phyloP scores from a whole-genome alignment of 2,888 invertebrate genomes.

The Cetonia aurata region DNA sequence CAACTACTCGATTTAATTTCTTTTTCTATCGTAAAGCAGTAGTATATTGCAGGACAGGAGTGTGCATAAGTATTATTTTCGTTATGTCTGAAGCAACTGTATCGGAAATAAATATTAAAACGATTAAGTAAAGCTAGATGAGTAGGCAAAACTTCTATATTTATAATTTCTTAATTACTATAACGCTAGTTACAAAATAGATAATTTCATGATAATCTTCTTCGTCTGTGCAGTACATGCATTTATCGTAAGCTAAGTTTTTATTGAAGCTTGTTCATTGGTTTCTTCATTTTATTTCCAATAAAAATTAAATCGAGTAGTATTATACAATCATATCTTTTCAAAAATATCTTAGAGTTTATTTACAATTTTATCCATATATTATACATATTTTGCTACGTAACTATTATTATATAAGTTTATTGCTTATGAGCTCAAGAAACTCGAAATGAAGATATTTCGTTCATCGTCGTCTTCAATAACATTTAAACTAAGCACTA shows the following conservation, averaged over 20 bases:
- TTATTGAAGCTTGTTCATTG: not conserved
- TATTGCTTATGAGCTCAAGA: constrained; percentile 50
- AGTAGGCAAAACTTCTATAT: too few species aligned
- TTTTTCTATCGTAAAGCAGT: not conserved
- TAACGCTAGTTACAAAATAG: too few species aligned
- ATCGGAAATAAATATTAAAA: not conserved
- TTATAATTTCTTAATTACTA: too few species aligned
- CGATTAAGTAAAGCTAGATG: too few species aligned
- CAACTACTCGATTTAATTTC: constrained; percentile 25
- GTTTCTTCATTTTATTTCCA: not conserved
- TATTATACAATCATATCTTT: constrained; percentile 25
- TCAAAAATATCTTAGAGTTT: constrained; percentile 46
- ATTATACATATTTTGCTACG: constrained; percentile 48
- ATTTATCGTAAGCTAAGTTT: too few species aligned
- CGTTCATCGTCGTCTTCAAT: constrained; percentile 30
- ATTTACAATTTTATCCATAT: constrained; percentile 48
- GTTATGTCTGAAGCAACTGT: not conserved
- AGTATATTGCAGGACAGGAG: not conserved
- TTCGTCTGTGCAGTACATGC: too few species aligned
- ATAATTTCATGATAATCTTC: too few species aligned
- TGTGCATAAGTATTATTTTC: not conserved
- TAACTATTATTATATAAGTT: constrained; percentile 48
- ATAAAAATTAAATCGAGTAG: constrained; percentile 40
- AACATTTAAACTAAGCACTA: constrained; percentile 39
- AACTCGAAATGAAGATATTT: constrained; percentile 44